phyloP scores from a whole-genome alignment of 2,888 invertebrate species.

The Disparrhopalites patrizii region DNA sequence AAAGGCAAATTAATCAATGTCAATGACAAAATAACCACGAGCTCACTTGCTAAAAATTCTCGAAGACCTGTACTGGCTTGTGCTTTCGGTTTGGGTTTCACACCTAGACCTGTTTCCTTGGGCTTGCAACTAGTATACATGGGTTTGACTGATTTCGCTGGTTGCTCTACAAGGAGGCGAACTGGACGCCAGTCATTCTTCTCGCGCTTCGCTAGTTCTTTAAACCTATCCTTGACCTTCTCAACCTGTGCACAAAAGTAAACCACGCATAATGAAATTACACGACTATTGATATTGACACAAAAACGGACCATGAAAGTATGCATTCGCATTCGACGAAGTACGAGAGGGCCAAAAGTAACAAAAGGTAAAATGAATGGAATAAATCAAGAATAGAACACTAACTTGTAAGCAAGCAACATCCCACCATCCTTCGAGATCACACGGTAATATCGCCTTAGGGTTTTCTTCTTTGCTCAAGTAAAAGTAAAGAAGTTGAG shows the following conservation, averaged over 20 bases:
- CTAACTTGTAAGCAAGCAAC: constrained; percentile 43
- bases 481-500: constrained; percentile 40
- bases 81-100: constrained; percentile 8
- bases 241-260: constrained; percentile 28
- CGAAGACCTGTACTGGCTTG: constrained; percentile 18
- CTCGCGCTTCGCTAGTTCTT: constrained; percentile 17
- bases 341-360: too few relatives aligned
- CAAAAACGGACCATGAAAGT: too few relatives aligned
- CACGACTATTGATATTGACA: too few relatives aligned
- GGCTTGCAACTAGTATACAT: constrained; percentile 1
- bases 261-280: constrained; percentile 10
- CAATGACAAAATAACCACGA: too few relatives aligned
- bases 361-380: neutral
- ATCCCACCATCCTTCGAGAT: constrained; percentile 48
- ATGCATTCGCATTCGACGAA: too few relatives aligned
- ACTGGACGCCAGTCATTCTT: constrained; percentile 29
- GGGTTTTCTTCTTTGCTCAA: constrained; percentile 33
- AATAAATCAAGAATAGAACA: neutral
- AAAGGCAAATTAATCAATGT: neutral
- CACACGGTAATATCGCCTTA: constrained; percentile 36
- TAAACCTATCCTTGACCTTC: constrained; percentile 28
- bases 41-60: constrained; percentile 24
- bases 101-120: neutral
- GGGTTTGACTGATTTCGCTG: neutral
- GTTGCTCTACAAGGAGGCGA: neutral